phyloP scores from a whole-genome alignment of 2,888 invertebrate genomes.

The Ormyrus labotus region DNA sequence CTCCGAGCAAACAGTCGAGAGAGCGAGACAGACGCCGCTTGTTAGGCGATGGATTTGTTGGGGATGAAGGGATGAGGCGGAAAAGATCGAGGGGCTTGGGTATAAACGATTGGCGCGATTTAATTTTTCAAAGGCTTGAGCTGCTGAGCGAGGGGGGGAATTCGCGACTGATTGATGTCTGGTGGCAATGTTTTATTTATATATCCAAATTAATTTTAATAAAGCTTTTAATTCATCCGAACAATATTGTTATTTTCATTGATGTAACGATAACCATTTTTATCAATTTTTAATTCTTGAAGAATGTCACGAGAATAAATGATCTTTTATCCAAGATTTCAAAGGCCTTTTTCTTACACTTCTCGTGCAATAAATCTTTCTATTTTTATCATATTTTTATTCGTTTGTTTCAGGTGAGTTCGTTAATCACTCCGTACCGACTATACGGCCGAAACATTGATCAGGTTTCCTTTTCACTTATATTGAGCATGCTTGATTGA shows the following conservation, averaged over 20 bases:
- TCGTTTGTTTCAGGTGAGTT: constrained; percentile 48
- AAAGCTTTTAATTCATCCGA: too few species aligned
- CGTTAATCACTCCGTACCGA: not conserved
- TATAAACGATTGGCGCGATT: not conserved
- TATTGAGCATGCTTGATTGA: not conserved
- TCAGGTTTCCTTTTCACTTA: not conserved
- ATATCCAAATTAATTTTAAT: too few species aligned
- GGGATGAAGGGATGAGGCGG: constrained; percentile 13
- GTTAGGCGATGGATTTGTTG: constrained; percentile 20
- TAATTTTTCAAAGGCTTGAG: not conserved
- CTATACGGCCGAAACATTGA: not conserved
- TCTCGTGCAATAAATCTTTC: not conserved
- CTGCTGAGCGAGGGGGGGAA: too few species aligned
- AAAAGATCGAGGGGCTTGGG: not conserved
- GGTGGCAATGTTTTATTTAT: too few species aligned
- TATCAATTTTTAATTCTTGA: not conserved
- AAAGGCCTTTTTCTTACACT: not conserved
- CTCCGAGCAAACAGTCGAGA: constrained; percentile 12
- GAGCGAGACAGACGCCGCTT: not conserved
- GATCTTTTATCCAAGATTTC: too few species aligned
- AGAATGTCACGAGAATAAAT: not conserved
- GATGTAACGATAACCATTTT: not conserved
- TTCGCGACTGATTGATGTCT: too few species aligned
- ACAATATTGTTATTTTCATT: not conserved
- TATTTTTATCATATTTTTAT: not conserved